Evolutionary conservation across 2,888 invertebrate species (phyloP).

Genomic region (Cheilosia impressa): DNA sequence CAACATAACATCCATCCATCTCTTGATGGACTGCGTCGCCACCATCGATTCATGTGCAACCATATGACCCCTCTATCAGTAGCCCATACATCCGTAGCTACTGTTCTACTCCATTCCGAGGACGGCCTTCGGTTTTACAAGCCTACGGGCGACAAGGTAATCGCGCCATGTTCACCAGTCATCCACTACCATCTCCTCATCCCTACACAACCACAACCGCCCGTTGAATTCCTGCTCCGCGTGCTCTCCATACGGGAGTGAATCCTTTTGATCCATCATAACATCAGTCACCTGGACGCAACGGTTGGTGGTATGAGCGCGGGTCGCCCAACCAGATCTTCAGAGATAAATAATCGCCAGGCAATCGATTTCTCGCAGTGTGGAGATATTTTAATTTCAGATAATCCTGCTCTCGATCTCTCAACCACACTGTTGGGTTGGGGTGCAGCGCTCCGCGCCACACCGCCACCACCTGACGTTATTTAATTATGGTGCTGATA

Average conservation of each 20-base stretch:
- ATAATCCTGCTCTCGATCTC: slow-evolving; percentile 68
- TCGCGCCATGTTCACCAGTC: slow-evolving; percentile 21
- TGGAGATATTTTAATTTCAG: slow-evolving; percentile 72
- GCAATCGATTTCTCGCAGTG: slow-evolving; percentile 69
- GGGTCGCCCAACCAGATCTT: slow-evolving; percentile 56
- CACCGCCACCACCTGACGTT: slow-evolving; percentile 81
- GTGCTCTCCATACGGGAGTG: slow-evolving; percentile 28
- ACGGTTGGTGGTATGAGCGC: neutral
- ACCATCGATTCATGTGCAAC: slow-evolving; percentile 17
- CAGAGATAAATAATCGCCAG: slow-evolving; percentile 71
- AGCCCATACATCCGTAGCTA: slow-evolving; percentile 6
- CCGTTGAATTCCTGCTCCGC: slow-evolving; percentile 27
- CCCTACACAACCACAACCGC: slow-evolving; percentile 3
- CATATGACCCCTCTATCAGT: slow-evolving; percentile 33
- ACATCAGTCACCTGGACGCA: slow-evolving; percentile 56
- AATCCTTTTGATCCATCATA: slow-evolving; percentile 70
- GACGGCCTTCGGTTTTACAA: slow-evolving; percentile 23
- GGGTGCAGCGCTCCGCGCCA: slow-evolving; percentile 33
- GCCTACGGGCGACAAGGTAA: slow-evolving; percentile 44
- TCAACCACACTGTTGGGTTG: slow-evolving; percentile 3
- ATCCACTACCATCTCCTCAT: slow-evolving; percentile 18
- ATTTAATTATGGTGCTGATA: slow-evolving; percentile 84
- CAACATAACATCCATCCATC: slow-evolving; percentile 18
- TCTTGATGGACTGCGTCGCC: slow-evolving; percentile 54
- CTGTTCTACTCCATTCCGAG: slow-evolving; percentile 15